Evolutionary conservation across 2,888 invertebrate species (phyloP), one percentile per base, ranked within the genome.

Genomic region (Horisme vitalbata): DNA sequence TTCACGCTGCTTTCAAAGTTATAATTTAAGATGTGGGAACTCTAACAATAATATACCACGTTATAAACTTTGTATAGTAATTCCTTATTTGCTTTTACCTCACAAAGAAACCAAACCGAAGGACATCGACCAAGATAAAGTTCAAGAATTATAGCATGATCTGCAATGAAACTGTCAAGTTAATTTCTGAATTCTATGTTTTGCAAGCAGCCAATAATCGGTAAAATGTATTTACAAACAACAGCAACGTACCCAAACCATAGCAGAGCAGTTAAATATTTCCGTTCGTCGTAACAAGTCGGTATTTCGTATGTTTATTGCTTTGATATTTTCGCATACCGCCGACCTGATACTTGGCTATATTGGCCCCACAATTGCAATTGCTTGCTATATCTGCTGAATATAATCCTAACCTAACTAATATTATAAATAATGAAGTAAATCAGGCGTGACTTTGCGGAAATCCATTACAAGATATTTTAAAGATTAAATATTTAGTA

Each of bases 261-360:
- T 49, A 65, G 68, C 68, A 61, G 46, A 71, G 68, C 68, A 71
- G 68, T 75, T 68, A 71, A 75, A 77, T 79, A 77, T 78, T 78
- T 78, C 79, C 78, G 73, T 65, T 69, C 68, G 67, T 68, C 65
- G 70, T 76, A 71, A 73, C 66, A 69, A 62, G 56, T 62, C 65
- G 63, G 51, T 63, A 65, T 51, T 55, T 50, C 50, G 55, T 55
- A 54, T 52, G 72, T 77, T 72, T 79, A 71, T 65, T 69, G 66
- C 66, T 66, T 68, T 63, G 68, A 73, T 69, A 66, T 73, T 74
- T 74, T 75, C 52, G 47, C 68, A 74, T 73, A 68, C 69, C 70
- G 57, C 57, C 62, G 61, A 63, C 65, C 64, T 65, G 64, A 66
- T 67, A 63, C 62, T 63, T 63, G 64, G 66, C 71, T 73, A 75